Percentiles rank a stretch among this genome's conserved stretches.
Conservation (phyloP, 1,140 invertebrate genomes). For the Drosophila biarmipes region DNA sequence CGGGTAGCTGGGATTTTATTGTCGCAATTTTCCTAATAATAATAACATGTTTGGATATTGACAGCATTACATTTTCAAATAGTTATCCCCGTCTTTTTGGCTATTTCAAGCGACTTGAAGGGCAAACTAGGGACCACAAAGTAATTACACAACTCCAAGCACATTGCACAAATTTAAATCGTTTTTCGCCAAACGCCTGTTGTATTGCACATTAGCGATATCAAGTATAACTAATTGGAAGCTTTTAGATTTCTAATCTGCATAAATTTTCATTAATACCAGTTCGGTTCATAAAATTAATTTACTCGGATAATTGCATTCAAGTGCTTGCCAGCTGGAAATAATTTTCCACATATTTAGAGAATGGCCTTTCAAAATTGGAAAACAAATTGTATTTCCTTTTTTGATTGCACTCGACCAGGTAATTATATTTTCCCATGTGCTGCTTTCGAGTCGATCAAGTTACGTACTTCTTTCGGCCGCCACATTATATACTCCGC, state of each 20-base stretch:
- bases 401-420: slow-evolving; percentile 1
- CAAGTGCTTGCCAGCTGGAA: slow-evolving; percentile 6
- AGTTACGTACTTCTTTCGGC: neutral
- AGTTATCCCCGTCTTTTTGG: neutral
- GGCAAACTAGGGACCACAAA: no score
- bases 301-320: slow-evolving; percentile 27
- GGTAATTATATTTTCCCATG: slow-evolving; percentile 8
- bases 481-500: neutral
- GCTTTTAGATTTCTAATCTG: slow-evolving; percentile 26
- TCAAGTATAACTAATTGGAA: slow-evolving; percentile 22
- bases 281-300: slow-evolving; percentile 9
- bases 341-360: slow-evolving; percentile 6
- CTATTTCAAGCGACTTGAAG: no score
- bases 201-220: slow-evolving; percentile 3
- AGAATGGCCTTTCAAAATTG: neutral
- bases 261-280: slow-evolving; percentile 27
- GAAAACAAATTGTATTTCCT: neutral
- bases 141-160: no score
- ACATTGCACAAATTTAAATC: no score
- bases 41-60: no score
- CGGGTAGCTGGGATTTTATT: neutral
- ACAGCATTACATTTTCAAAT: no score
- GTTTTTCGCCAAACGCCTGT: neutral
- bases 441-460: neutral
- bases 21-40: neutral